A percentile compares a stretch with the other conserved stretches of the same genome.
phyloP scores from a whole-genome alignment of 2,888 invertebrate species.

The Calliphora vomitoria region DNA sequence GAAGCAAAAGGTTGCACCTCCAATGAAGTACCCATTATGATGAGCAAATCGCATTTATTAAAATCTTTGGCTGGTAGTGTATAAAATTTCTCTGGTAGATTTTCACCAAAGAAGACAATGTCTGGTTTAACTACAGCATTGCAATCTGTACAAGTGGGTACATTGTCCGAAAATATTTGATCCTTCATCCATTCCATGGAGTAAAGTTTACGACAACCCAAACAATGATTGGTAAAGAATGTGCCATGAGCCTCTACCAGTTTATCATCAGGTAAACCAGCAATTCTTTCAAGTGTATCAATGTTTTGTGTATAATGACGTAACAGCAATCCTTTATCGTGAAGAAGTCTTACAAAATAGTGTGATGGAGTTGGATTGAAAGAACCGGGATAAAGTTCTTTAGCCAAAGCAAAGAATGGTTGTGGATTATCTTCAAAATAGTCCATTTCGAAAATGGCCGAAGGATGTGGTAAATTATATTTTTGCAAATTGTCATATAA shows the following conservation, averaged over 20 bases:
- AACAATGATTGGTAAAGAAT: constrained; percentile 94
- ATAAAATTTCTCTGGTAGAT: constrained; percentile 92
- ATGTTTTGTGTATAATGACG: constrained; percentile 96
- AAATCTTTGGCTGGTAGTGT: constrained; percentile 90
- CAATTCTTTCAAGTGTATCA: constrained; percentile 95
- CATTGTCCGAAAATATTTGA: constrained; percentile 89
- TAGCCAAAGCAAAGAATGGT: constrained; percentile 96
- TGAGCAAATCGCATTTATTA: constrained; percentile 93
- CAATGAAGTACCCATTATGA: constrained; percentile 97
- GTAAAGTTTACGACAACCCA: constrained; percentile 90
- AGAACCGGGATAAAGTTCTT: constrained; percentile 93
- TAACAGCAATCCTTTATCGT: constrained; percentile 91
- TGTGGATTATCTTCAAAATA: constrained; percentile 95
- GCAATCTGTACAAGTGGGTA: constrained; percentile 92
- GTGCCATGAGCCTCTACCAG: constrained; percentile 98
- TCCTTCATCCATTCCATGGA: constrained; percentile 94
- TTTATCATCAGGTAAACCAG: constrained; percentile 93
- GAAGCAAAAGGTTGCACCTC: constrained; percentile 98
- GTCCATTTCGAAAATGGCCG: constrained; percentile 95
- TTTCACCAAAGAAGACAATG: constrained; percentile 98
- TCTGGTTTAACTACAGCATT: constrained; percentile 95
- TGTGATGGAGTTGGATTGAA: constrained; percentile 96
- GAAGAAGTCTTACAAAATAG: constrained; percentile 94
- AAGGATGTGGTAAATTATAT: constrained; percentile 95
- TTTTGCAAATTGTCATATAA: constrained; percentile 96